Evolutionary conservation across 2,888 invertebrate genomes (phyloP).

Genomic region (Schizaphis graminum): DNA sequence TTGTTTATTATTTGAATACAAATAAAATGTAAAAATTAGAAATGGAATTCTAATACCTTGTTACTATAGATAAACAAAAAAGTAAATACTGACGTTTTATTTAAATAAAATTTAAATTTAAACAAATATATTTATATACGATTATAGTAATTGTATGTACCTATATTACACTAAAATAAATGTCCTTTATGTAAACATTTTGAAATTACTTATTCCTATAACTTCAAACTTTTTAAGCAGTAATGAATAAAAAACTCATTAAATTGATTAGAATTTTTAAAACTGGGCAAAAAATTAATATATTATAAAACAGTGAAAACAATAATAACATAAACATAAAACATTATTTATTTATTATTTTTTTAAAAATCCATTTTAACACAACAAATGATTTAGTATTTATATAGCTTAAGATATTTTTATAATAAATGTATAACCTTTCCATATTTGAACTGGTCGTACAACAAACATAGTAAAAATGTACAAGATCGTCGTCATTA

Average conservation of each 20-base stretch:
- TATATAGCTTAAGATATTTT: no score
- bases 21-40: background rate
- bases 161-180: background rate
- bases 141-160: background rate
- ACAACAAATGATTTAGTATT: no score
- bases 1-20: background rate
- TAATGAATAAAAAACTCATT: background rate
- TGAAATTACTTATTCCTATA: background rate
- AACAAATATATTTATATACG: background rate
- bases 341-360: no score
- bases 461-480: no score
- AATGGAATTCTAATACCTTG: background rate
- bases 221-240: background rate
- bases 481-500: no score
- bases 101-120: background rate
- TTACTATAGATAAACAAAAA: background rate
- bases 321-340: background rate
- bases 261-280: background rate
- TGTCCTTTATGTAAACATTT: background rate
- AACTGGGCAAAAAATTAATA: background rate
- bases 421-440: no score
- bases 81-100: background rate
- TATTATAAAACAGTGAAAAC: background rate
- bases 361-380: no score
- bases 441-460: no score